Conservation (phyloP, 2,797 vertebrate species). For the Karalla daura region DNA sequence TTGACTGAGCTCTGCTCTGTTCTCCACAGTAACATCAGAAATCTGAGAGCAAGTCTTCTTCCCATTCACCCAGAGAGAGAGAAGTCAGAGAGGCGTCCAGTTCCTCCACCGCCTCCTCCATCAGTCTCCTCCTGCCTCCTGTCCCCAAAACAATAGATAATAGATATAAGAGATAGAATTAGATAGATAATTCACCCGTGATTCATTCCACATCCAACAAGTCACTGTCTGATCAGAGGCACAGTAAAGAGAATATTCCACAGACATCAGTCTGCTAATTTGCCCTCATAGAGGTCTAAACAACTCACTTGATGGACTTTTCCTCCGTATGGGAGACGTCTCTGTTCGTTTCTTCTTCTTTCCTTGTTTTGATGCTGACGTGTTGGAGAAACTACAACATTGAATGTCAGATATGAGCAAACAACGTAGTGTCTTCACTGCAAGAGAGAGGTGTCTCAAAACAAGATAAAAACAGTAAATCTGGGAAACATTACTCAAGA, state of each 20-base stretch:
- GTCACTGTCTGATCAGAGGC: no score
- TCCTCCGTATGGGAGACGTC: neutral
- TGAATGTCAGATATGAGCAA: neutral
- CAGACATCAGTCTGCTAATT: neutral
- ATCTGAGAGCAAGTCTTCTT: conserved; percentile 7
- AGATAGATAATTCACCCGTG: no score
- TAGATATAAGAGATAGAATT: neutral
- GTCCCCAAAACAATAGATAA: neutral
- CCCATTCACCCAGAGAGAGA: conserved; percentile 36
- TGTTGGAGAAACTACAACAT: conserved; percentile 16
- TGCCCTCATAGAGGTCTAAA: no score
- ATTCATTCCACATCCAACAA: no score
- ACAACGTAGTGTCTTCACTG: no score
- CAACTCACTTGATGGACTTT: conserved; percentile 11
- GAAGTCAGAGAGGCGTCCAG: conserved; percentile 49
- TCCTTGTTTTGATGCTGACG: conserved; percentile 32
- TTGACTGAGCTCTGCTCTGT: no score
- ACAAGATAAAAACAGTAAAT: no score
- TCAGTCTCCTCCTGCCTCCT: conserved; percentile 11
- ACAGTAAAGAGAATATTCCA: no score
- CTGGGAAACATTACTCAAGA: no score
- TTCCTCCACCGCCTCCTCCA: conserved; percentile 23
- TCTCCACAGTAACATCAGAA: conserved; percentile 1
- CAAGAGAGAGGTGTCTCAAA: no score
- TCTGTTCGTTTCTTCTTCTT: conserved; percentile 18